Percentiles rank a stretch among this genome's conserved stretches.
phyloP scores from a whole-genome alignment of 2,888 invertebrate genomes.

The Napeogenes inachia region DNA sequence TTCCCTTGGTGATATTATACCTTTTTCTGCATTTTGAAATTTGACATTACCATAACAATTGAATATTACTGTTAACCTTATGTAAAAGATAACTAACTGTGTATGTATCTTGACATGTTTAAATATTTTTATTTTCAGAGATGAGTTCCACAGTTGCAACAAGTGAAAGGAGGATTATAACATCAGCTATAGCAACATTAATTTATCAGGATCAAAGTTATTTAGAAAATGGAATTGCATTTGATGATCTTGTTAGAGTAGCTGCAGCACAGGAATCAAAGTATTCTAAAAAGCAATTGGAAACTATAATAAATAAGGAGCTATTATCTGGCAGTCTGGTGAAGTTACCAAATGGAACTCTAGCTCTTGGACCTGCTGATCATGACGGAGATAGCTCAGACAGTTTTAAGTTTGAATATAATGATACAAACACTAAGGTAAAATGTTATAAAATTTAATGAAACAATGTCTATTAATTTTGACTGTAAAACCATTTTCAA shows the following conservation, averaged over 20 bases:
- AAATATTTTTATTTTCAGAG: constrained; percentile 44
- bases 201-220: constrained; percentile 84
- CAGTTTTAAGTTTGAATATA: constrained; percentile 69
- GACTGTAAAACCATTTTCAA: too few species aligned
- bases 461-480: too few species aligned
- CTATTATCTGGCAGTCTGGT: constrained; percentile 82
- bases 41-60: background rate
- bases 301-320: constrained; percentile 83
- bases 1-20: constrained; percentile 1
- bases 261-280: constrained; percentile 81
- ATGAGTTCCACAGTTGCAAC: constrained; percentile 65
- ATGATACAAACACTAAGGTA: constrained; percentile 68
- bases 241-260: constrained; percentile 80
- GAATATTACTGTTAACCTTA: background rate
- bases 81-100: background rate
- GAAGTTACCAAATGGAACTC: constrained; percentile 82
- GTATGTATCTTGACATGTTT: background rate
- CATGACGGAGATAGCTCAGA: constrained; percentile 77
- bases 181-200: constrained; percentile 83
- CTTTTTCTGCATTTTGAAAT: constrained; percentile 10
- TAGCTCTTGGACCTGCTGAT: constrained; percentile 80
- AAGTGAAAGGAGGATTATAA: constrained; percentile 77
- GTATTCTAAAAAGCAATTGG: constrained; percentile 79
- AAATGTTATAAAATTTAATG: too few species aligned
- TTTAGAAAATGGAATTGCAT: constrained; percentile 84